Evolutionary conservation across 2,888 invertebrate species (phyloP).

Genomic region (Latrodectus elegans): DNA sequence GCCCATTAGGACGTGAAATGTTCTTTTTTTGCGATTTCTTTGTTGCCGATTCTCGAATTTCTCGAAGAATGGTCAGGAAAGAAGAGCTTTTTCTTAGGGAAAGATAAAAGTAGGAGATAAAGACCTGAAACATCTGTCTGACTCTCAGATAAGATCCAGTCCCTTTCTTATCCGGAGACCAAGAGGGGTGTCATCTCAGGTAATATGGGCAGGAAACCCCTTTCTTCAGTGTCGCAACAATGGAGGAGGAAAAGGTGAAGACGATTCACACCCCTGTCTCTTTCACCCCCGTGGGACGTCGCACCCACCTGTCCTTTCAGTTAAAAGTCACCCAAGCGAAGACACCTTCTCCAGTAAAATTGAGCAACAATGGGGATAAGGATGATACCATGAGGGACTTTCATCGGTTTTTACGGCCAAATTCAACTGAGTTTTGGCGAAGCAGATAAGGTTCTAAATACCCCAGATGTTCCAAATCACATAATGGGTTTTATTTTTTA

Average conservation of each 20-base stretch:
- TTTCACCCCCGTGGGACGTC: background rate
- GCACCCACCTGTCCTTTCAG: constrained; percentile 40
- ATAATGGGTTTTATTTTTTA: too few species aligned
- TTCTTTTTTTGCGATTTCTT: background rate
- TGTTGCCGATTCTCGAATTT: background rate
- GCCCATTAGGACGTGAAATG: background rate
- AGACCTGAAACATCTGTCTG: constrained; percentile 44
- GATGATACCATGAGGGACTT: background rate
- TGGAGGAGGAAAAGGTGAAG: constrained; percentile 42
- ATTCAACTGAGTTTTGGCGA: background rate
- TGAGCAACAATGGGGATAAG: constrained; percentile 23
- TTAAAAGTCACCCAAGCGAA: background rate
- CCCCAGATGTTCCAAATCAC: too few species aligned
- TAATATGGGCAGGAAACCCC: constrained; percentile 25
- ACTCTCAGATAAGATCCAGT: constrained; percentile 37
- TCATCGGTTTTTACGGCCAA: background rate
- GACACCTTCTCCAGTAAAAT: constrained; percentile 10
- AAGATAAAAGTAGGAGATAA: constrained; percentile 61
- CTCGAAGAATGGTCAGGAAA: constrained; percentile 26
- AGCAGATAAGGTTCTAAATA: too few species aligned
- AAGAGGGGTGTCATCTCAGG: constrained; percentile 3
- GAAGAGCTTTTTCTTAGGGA: background rate
- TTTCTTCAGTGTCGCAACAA: constrained; percentile 11
- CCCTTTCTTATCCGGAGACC: constrained; percentile 4
- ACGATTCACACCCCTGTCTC: constrained; percentile 41